These are phyloP conservation scores for Plumapathes pennacea DNA, from an alignment of 92 coral and sea anemone species.

Conservation along the genomic window DNA sequence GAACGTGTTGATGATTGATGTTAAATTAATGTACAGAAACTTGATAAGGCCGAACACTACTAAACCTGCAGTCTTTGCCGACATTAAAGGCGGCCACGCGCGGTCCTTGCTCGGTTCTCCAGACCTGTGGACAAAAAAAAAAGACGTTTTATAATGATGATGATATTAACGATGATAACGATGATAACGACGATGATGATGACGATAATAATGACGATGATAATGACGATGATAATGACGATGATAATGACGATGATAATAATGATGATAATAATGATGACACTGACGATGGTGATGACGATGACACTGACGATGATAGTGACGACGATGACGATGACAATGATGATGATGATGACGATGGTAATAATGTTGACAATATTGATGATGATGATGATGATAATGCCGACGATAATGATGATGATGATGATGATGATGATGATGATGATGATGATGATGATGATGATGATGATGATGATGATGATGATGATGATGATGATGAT, in stretches of 20 bases:
- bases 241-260: background rate
- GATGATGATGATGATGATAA: background rate
- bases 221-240: background rate
- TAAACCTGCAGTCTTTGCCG: constrained; percentile 94
- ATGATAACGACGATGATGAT: background rate
- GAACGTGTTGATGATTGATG: background rate
- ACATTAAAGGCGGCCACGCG: constrained; percentile 98
- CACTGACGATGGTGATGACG: no score
- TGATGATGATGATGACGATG: background rate
- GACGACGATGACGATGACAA: background rate
- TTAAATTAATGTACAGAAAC: background rate
- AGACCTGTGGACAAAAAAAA: constrained; percentile 58
- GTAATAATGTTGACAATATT: background rate
- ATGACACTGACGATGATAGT: background rate
- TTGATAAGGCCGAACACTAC: background rate
- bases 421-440: background rate
- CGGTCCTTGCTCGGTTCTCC: constrained; percentile 98
- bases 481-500: background rate
- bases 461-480: background rate
- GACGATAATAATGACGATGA: background rate
- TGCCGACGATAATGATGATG: background rate
- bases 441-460: background rate
- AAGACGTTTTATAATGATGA: background rate
- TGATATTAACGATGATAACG: background rate
- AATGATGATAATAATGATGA: background rate